These are phyloP conservation scores for Plumapathes pennacea DNA, from an alignment of 92 coral and sea anemone genomes.

Conservation along the genomic window DNA sequence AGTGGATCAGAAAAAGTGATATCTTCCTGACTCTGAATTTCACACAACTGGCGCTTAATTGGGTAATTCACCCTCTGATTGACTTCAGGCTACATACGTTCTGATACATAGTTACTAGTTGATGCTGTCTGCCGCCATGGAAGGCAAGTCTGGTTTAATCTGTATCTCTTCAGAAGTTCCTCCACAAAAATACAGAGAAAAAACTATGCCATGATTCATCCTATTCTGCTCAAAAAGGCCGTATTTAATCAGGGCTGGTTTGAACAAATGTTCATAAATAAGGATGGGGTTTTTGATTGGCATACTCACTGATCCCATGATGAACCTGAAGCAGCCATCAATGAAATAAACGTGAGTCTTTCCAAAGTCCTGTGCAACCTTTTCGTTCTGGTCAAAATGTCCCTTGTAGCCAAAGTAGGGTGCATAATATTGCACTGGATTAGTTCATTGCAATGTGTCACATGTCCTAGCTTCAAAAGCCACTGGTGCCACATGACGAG, in stretches of 20 bases:
- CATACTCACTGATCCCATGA: slow-evolving; percentile 27
- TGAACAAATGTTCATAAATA: slow-evolving; percentile 37
- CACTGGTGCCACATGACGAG: slow-evolving; percentile 15
- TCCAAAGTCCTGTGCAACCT: slow-evolving; percentile 16
- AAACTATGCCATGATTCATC: slow-evolving; percentile 48
- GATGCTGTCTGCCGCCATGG: slow-evolving; percentile 46
- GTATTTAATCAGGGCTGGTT: slow-evolving; percentile 31
- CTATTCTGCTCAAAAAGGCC: slow-evolving; percentile 42
- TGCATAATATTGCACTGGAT: slow-evolving; percentile 43
- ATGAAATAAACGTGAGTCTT: slow-evolving; percentile 19
- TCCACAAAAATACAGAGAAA: slow-evolving; percentile 45
- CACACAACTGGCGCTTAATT: slow-evolving; percentile 27
- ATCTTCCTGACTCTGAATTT: slow-evolving; percentile 29
- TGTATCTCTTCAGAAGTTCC: slow-evolving; percentile 18
- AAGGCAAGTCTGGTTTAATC: slow-evolving; percentile 9
- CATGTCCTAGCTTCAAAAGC: slow-evolving; percentile 42
- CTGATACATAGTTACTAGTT: slow-evolving; percentile 27
- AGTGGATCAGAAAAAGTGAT: slow-evolving; percentile 33
- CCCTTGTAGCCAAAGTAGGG: slow-evolving; percentile 54
- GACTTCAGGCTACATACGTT: slow-evolving; percentile 47
- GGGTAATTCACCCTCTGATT: slow-evolving; percentile 45
- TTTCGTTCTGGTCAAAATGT: slow-evolving; percentile 46
- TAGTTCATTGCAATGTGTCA: slow-evolving; percentile 44
- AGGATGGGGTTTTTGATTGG: slow-evolving; percentile 47
- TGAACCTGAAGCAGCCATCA: slow-evolving; percentile 45